Evolutionary conservation across 1,140 invertebrate species (phyloP).

Genomic region (Chironomus tepperi): DNA sequence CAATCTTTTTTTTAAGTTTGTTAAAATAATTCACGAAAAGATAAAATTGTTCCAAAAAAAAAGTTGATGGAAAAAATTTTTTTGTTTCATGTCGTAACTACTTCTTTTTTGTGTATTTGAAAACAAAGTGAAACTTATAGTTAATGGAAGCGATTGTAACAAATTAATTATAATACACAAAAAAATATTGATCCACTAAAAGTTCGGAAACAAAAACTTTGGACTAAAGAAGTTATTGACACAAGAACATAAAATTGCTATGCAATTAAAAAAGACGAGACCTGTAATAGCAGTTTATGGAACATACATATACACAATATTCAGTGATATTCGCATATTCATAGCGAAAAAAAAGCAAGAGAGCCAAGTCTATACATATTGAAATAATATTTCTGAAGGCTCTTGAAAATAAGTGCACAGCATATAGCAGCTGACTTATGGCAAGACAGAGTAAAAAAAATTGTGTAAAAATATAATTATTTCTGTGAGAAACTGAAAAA

Average conservation of each 20-base stretch:
- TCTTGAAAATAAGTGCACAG: conserved; percentile 18
- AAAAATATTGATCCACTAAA: background rate
- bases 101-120: background rate
- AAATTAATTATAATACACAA: background rate
- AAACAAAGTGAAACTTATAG: background rate
- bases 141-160: too few relatives aligned
- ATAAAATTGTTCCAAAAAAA: background rate
- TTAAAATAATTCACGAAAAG: background rate
- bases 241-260: background rate
- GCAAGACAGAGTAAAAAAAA: conserved; percentile 4
- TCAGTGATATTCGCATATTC: conserved; percentile 1
- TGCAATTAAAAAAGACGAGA: background rate
- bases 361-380: background rate
- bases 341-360: background rate
- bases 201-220: background rate
- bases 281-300: background rate
- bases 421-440: background rate
- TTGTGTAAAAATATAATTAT: conserved; percentile 12
- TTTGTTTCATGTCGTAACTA: background rate
- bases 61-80: background rate
- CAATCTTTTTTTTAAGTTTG: conserved; percentile 1
- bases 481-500: background rate
- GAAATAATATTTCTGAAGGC: conserved; percentile 20
- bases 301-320: background rate
- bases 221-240: background rate